A percentile compares a stretch with the other conserved stretches of the same genome.
phyloP scores from a whole-genome alignment of 2,888 invertebrate species.

The Drosophila imparisetae region DNA sequence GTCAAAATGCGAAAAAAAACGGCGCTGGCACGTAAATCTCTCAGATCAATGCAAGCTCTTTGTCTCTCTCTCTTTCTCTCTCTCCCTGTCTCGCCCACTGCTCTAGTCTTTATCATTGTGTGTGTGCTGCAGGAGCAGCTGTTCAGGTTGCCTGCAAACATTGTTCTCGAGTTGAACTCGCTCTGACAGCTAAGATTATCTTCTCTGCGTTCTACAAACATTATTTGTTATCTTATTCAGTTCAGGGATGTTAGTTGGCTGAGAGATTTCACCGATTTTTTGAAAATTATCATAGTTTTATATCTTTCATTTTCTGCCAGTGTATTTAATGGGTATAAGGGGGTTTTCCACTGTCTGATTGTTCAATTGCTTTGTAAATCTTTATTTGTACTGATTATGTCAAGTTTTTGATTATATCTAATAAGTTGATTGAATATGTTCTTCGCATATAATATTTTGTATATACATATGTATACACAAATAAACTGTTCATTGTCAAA shows the following conservation, averaged over 20 bases:
- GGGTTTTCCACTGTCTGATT: conserved; percentile 33
- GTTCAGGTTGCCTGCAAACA: background rate
- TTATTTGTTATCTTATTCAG: background rate
- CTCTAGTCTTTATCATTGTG: background rate
- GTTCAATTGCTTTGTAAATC: conserved; percentile 53
- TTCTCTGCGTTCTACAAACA: background rate
- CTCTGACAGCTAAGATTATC: background rate
- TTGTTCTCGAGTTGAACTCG: conserved; percentile 11
- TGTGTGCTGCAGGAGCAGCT: background rate
- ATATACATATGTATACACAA: background rate
- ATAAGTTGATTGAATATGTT: conserved; percentile 28
- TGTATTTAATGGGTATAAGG: conserved; percentile 10
- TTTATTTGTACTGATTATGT: conserved; percentile 40
- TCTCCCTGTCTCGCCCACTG: background rate
- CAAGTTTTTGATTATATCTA: conserved; percentile 46
- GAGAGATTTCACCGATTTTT: background rate
- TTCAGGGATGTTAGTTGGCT: background rate
- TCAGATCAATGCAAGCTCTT: conserved; percentile 58
- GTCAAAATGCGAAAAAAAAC: conserved; percentile 53
- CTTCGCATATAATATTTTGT: conserved; percentile 10
- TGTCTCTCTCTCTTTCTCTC: conserved; percentile 23
- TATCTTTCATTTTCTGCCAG: conserved; percentile 6
- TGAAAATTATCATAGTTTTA: background rate
- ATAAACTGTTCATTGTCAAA: background rate
- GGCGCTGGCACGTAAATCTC: conserved; percentile 40